These are phyloP conservation scores for Pollimyrus isidori DNA, from an alignment of 2,113 vertebrate genomes.

Conservation along the genomic window DNA sequence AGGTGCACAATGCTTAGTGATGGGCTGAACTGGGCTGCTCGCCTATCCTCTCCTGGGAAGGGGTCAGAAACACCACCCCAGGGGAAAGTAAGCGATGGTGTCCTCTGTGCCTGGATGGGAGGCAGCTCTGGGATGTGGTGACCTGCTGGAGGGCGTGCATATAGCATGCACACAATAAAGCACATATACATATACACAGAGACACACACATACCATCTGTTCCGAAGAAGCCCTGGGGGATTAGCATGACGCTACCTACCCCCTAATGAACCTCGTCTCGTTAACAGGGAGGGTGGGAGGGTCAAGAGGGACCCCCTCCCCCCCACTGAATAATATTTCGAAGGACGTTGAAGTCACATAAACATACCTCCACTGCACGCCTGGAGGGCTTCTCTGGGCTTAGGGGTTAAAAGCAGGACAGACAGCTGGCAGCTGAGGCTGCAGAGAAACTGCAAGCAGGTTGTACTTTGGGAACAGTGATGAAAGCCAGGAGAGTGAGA, in stretches of 20 bases:
- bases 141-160: background rate
- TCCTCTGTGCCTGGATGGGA: background rate
- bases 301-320: background rate
- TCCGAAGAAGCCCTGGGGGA: background rate
- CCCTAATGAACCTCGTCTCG: background rate
- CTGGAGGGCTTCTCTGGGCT: background rate
- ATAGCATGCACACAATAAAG: background rate
- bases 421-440: background rate
- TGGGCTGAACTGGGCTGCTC: too few species aligned
- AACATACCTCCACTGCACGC: background rate
- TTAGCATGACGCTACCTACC: background rate
- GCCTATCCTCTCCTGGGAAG: background rate
- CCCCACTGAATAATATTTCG: background rate
- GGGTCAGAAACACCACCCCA: background rate
- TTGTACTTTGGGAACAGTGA: background rate
- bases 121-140: background rate
- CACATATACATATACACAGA: background rate
- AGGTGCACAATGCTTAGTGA: background rate
- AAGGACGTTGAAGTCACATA: background rate
- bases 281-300: background rate
- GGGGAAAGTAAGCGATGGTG: background rate
- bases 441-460: background rate
- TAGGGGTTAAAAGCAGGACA: background rate
- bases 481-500: background rate
- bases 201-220: constrained; percentile 17